These are phyloP conservation scores for Protonemura montana DNA, from an alignment of 2,888 invertebrate species.

Conservation along the genomic window DNA sequence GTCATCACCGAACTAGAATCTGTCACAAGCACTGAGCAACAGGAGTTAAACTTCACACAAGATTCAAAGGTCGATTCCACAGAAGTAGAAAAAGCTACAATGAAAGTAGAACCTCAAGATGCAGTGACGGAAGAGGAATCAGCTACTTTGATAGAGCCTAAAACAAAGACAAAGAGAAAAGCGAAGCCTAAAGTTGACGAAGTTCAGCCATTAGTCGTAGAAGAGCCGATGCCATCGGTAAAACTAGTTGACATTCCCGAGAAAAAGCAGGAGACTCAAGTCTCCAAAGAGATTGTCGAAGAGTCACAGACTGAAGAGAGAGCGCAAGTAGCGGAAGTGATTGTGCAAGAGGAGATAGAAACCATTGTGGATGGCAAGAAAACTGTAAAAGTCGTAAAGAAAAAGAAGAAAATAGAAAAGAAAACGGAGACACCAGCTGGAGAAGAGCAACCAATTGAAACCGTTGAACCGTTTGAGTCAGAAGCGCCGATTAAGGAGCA, in stretches of 20 bases:
- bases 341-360: slow-evolving; percentile 40
- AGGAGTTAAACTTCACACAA: slow-evolving; percentile 17
- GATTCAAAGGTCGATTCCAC: neutral
- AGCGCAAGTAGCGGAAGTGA: slow-evolving; percentile 24
- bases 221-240: slow-evolving; percentile 36
- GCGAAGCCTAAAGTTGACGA: slow-evolving; percentile 41
- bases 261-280: slow-evolving; percentile 16
- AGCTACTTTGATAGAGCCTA: slow-evolving; percentile 14
- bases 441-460: slow-evolving; percentile 42
- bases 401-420: slow-evolving; percentile 43
- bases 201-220: slow-evolving; percentile 23
- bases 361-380: slow-evolving; percentile 40
- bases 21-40: slow-evolving; percentile 31
- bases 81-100: neutral
- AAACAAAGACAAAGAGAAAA: slow-evolving; percentile 36
- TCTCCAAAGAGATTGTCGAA: slow-evolving; percentile 17
- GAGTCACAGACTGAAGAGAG: neutral
- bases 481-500: slow-evolving; percentile 32
- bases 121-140: slow-evolving; percentile 30
- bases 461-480: slow-evolving; percentile 35
- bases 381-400: slow-evolving; percentile 36
- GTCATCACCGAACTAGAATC: slow-evolving; percentile 36
- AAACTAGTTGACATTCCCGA: slow-evolving; percentile 35
- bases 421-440: slow-evolving; percentile 25
- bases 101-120: slow-evolving; percentile 18